Evolutionary conservation across 2,888 invertebrate genomes (phyloP).

Genomic region (Nesidiocoris tenuis): DNA sequence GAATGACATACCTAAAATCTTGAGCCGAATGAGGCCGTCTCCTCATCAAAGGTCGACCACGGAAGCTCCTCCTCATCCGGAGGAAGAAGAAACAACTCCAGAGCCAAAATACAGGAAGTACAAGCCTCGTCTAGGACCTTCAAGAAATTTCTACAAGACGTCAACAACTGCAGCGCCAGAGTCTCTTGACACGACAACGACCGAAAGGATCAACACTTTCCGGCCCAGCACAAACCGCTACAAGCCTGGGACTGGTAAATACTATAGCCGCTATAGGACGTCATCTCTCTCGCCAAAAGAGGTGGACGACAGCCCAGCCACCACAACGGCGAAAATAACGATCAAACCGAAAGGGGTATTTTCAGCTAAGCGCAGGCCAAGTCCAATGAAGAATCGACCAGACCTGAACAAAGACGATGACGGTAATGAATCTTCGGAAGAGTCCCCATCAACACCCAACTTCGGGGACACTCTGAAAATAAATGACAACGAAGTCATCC

Average conservation of each 20-base stretch:
- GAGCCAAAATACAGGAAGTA: constrained; percentile 52
- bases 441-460: constrained; percentile 34
- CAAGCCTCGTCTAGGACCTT: constrained; percentile 47
- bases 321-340: constrained; percentile 44
- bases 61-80: constrained; percentile 53
- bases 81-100: constrained; percentile 56
- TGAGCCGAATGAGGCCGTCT: constrained; percentile 53
- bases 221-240: constrained; percentile 47
- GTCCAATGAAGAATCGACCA: constrained; percentile 46
- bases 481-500: constrained; percentile 48
- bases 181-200: constrained; percentile 47
- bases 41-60: constrained; percentile 57
- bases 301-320: constrained; percentile 45
- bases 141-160: constrained; percentile 47
- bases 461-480: constrained; percentile 39
- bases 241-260: constrained; percentile 52
- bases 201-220: constrained; percentile 49
- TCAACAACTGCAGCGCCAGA: constrained; percentile 46
- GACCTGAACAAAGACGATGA: constrained; percentile 47
- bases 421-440: constrained; percentile 45
- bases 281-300: constrained; percentile 50
- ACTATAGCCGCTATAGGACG: constrained; percentile 52
- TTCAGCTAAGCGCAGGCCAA: constrained; percentile 51
- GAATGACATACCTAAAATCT: constrained; percentile 56
- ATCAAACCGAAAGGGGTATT: constrained; percentile 51